These are phyloP conservation scores for Leptinotarsa lineolata DNA, from an alignment of 1,140 invertebrate species.

Conservation along the genomic window DNA sequence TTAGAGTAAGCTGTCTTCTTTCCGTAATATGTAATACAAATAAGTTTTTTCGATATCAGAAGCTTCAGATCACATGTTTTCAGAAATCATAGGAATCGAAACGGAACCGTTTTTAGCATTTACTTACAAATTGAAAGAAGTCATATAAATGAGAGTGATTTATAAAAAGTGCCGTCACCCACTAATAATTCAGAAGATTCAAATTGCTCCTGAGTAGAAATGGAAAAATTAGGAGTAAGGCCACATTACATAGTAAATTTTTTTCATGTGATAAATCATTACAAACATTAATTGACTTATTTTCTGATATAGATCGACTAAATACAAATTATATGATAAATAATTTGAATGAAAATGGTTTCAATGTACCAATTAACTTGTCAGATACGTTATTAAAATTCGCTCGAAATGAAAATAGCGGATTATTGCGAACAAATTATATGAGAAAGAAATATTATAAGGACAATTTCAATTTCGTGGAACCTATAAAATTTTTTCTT, in stretches of 20 bases:
- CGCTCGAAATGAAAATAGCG: not conserved
- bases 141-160: not conserved
- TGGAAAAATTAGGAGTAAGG: not conserved
- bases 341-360: not conserved
- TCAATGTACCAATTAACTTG: not conserved
- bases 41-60: no score
- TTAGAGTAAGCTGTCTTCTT: no score
- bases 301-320: not conserved
- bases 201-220: not conserved
- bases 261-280: not conserved
- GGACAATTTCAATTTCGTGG: not conserved
- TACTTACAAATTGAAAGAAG: not conserved
- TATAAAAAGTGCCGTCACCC: not conserved
- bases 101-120: not conserved
- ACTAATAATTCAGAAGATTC: not conserved
- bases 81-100: not conserved
- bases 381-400: not conserved
- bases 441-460: not conserved
- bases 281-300: not conserved
- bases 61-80: not conserved
- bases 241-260: not conserved
- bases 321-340: not conserved
- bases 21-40: no score
- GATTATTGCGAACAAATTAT: not conserved
- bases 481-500: not conserved